These are phyloP conservation scores for Cuniculus paca DNA, from an alignment of 2,797 vertebrate species.

Conservation along the genomic window DNA sequence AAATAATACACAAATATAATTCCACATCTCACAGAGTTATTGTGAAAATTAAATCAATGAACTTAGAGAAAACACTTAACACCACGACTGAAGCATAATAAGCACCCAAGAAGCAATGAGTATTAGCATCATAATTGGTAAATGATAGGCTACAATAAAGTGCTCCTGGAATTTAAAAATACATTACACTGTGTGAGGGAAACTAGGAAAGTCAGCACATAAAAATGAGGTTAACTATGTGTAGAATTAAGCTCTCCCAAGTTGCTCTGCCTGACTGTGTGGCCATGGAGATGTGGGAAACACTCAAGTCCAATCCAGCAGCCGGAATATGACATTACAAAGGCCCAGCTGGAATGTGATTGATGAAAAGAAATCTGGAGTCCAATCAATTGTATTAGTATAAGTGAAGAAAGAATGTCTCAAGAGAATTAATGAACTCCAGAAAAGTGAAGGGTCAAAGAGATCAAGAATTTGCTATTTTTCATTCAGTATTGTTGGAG, in stretches of 20 bases:
- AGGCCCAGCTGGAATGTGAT: constrained; percentile 2
- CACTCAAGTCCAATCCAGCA: not conserved
- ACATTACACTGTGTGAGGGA: constrained; percentile 56
- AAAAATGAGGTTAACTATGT: constrained; percentile 64
- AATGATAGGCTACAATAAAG: constrained; percentile 65
- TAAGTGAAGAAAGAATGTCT: not conserved
- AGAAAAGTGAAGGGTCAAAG: not conserved
- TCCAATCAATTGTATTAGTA: constrained; percentile 37
- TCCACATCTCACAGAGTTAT: not conserved
- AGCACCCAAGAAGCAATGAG: constrained; percentile 27
- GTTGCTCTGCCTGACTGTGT: not conserved
- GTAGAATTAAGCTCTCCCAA: constrained; percentile 13
- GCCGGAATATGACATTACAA: not conserved
- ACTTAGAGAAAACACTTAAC: constrained; percentile 56
- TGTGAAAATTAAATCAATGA: constrained; percentile 69
- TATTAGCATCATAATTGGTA: constrained; percentile 20
- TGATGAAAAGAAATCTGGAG: not conserved
- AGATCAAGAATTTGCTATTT: not conserved
- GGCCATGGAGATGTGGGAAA: not conserved
- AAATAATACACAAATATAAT: not conserved
- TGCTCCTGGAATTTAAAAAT: constrained; percentile 58
- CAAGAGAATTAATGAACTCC: not conserved
- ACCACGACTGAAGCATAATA: constrained; percentile 47
- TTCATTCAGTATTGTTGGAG: not conserved
- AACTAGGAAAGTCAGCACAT: constrained; percentile 55